These are phyloP conservation scores for Caenorhabditis brenneri DNA, from an alignment of 1,140 invertebrate species.

Conservation along the genomic window DNA sequence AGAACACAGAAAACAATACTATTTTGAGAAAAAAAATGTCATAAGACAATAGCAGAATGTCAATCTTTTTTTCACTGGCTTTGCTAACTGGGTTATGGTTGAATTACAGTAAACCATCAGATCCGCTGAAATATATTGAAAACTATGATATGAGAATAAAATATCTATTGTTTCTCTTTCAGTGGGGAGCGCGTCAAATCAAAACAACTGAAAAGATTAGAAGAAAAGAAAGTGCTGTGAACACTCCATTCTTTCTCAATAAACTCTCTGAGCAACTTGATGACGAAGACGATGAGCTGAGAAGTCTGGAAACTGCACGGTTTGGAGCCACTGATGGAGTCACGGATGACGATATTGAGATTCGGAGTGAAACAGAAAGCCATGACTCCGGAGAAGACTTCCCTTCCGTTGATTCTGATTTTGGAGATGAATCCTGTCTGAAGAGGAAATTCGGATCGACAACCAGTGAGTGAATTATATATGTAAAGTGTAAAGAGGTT, in stretches of 20 bases:
- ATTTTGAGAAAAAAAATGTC: no score
- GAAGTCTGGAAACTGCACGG: not conserved
- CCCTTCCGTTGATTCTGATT: not conserved
- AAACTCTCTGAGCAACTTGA: not conserved
- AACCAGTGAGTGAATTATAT: not conserved
- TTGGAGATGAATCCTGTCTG: not conserved
- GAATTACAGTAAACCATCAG: no score
- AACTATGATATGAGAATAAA: not conserved
- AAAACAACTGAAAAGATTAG: conserved; percentile 49
- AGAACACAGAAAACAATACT: no score
- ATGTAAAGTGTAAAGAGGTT: no score
- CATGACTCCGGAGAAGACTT: conserved; percentile 42
- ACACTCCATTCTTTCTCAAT: not conserved
- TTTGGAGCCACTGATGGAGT: not conserved
- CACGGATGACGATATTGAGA: not conserved
- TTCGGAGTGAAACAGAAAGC: conserved; percentile 39
- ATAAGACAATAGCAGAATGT: no score
- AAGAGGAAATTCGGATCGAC: not conserved
- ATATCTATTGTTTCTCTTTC: no score
- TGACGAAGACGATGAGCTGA: conserved; percentile 43
- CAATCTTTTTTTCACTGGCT: no score
- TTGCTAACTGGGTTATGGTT: no score
- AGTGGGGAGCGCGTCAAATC: conserved; percentile 58
- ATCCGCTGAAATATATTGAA: no score
- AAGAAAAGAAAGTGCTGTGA: conserved; percentile 23